Conservation (phyloP, 2,113 vertebrate species). For the Tachysurus fulvidraco region DNA sequence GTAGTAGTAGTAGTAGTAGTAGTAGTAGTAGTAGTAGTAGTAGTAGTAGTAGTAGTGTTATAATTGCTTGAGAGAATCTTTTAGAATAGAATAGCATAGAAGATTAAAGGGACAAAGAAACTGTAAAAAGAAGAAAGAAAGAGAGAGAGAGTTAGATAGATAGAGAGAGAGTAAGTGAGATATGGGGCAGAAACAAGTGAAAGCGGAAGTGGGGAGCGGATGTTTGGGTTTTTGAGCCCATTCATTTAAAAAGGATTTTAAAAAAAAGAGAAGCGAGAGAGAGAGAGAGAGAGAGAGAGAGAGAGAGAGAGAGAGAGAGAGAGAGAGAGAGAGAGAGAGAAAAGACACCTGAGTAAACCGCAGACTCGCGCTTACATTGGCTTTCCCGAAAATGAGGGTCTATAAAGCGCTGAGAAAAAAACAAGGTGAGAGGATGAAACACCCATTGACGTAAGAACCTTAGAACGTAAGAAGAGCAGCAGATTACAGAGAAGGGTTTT, state of each 20-base stretch:
- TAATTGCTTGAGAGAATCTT: not conserved
- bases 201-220: slow-evolving; percentile 76
- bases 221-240: slow-evolving; percentile 79
- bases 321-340: slow-evolving; percentile 54
- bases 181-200: slow-evolving; percentile 67
- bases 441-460: slow-evolving; percentile 72
- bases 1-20: too few relatives aligned
- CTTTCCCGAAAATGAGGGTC: slow-evolving; percentile 76
- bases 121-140: not conserved
- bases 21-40: too few relatives aligned
- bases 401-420: slow-evolving; percentile 68
- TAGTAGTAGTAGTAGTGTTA: too few relatives aligned
- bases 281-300: slow-evolving; percentile 57
- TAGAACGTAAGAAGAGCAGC: not conserved
- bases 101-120: not conserved
- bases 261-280: slow-evolving; percentile 31
- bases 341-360: slow-evolving; percentile 78
- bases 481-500: slow-evolving; percentile 40
- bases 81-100: not conserved
- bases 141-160: slow-evolving; percentile 25
- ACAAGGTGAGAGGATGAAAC: slow-evolving; percentile 56
- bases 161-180: slow-evolving; percentile 12
- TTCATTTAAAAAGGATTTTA: slow-evolving; percentile 72
- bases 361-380: slow-evolving; percentile 65
- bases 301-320: slow-evolving; percentile 45